Evolutionary conservation across 2,113 vertebrate genomes (phyloP).

Genomic region (Coracopsis vasa): DNA sequence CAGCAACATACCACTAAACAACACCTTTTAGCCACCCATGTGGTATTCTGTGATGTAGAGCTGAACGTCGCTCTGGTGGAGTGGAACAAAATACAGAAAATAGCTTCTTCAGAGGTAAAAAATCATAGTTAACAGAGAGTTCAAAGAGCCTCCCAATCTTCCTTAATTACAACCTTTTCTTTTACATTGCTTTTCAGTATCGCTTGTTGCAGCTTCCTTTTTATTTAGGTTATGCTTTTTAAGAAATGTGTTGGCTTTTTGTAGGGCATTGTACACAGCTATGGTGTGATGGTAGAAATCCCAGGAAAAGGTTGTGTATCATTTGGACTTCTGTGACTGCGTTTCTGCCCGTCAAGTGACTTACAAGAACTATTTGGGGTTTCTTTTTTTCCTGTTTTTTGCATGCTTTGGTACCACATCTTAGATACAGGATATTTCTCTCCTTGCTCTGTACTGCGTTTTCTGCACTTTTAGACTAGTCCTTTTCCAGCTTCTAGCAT

Average conservation of each 20-base stretch:
- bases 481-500: background rate
- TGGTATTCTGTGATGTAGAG: background rate
- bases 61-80: background rate
- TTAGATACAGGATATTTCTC: background rate
- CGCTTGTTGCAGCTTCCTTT: background rate
- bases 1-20: background rate
- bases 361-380: fast-evolving
- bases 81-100: background rate
- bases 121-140: background rate
- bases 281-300: background rate
- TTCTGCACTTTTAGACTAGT: background rate
- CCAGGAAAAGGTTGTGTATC: background rate
- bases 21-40: background rate
- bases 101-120: background rate
- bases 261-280: background rate
- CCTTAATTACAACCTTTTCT: background rate
- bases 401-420: background rate
- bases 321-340: background rate
- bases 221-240: background rate
- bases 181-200: background rate
- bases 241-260: background rate
- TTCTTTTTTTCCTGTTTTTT: background rate
- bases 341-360: background rate
- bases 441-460: background rate
- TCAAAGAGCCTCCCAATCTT: background rate